Evolutionary conservation across 2,797 vertebrate species (phyloP).

Genomic region (Neoniphon sammara): DNA sequence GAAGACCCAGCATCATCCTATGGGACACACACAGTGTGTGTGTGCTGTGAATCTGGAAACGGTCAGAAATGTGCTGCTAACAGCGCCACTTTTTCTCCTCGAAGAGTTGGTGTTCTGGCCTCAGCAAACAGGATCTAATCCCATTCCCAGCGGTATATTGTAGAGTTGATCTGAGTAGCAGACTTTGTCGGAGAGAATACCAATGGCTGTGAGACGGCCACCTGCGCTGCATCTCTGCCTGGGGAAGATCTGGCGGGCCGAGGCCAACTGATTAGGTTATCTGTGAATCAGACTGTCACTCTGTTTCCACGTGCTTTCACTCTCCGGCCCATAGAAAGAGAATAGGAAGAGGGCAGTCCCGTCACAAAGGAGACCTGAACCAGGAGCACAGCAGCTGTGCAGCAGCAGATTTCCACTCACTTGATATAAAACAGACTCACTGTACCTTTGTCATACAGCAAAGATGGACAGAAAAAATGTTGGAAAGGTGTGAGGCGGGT

Average conservation of each 20-base stretch:
- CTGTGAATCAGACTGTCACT: slow-evolving; percentile 67
- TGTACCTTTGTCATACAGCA: neutral
- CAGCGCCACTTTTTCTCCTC: slow-evolving; percentile 58
- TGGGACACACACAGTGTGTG: slow-evolving; percentile 45
- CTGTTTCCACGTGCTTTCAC: slow-evolving; percentile 34
- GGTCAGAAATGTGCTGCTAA: slow-evolving; percentile 62
- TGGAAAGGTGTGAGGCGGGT: neutral
- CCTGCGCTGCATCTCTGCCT: slow-evolving; percentile 62
- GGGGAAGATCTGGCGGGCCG: slow-evolving; percentile 56
- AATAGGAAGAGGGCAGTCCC: slow-evolving; percentile 21
- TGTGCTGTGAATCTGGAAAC: slow-evolving; percentile 48
- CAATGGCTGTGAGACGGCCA: slow-evolving; percentile 70
- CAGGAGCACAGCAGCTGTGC: neutral
- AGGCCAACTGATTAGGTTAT: slow-evolving; percentile 68
- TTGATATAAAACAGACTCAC: neutral
- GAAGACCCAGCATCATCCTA: slow-evolving; percentile 39
- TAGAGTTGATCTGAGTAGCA: slow-evolving; percentile 62
- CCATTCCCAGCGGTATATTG: slow-evolving; percentile 51
- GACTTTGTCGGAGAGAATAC: slow-evolving; percentile 69
- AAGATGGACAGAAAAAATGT: too few species aligned
- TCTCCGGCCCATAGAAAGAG: slow-evolving; percentile 8
- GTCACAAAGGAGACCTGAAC: slow-evolving; percentile 1
- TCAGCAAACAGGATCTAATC: slow-evolving; percentile 64
- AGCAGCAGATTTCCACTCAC: neutral
- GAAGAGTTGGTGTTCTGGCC: slow-evolving; percentile 56